Conservation (phyloP, 1,140 invertebrate species). For the Conopomorpha cramerella region DNA sequence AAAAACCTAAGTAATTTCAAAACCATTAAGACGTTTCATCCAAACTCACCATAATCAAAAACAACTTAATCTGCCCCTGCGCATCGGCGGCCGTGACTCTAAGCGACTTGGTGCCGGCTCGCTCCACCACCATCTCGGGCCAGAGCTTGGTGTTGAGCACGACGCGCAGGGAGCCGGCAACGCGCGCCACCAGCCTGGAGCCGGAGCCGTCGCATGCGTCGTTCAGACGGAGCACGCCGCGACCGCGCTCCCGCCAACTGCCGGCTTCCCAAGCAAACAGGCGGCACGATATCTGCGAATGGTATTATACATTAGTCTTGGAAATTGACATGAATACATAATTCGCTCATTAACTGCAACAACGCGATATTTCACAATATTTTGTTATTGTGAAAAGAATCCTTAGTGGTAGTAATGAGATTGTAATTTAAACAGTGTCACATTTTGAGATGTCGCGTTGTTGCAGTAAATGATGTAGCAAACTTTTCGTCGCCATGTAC, state of each 20-base stretch:
- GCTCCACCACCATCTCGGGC: slow-evolving; percentile 89
- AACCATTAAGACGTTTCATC: too few species aligned
- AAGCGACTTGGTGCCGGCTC: slow-evolving; percentile 84
- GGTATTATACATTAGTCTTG: too few species aligned
- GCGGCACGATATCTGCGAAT: slow-evolving; percentile 86
- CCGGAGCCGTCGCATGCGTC: slow-evolving; percentile 65
- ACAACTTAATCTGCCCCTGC: slow-evolving; percentile 82
- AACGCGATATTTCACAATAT: too few species aligned
- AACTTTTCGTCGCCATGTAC: too few species aligned
- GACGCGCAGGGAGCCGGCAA: slow-evolving; percentile 83
- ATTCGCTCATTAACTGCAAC: too few species aligned
- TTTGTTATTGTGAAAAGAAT: too few species aligned
- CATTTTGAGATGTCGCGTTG: too few species aligned
- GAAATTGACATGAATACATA: too few species aligned
- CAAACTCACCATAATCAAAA: slow-evolving; percentile 74
- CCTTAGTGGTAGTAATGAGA: too few species aligned
- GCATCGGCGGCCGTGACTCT: slow-evolving; percentile 87
- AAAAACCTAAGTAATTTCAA: too few species aligned
- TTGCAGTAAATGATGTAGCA: too few species aligned
- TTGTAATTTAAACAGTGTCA: too few species aligned
- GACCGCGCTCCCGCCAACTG: slow-evolving; percentile 87
- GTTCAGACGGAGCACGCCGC: slow-evolving; percentile 87
- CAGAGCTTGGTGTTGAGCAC: slow-evolving; percentile 94
- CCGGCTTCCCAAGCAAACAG: slow-evolving; percentile 87
- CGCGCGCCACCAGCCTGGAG: slow-evolving; percentile 82